Conservation (phyloP, 2,113 vertebrate genomes). For the Oceanites oceanicus region DNA sequence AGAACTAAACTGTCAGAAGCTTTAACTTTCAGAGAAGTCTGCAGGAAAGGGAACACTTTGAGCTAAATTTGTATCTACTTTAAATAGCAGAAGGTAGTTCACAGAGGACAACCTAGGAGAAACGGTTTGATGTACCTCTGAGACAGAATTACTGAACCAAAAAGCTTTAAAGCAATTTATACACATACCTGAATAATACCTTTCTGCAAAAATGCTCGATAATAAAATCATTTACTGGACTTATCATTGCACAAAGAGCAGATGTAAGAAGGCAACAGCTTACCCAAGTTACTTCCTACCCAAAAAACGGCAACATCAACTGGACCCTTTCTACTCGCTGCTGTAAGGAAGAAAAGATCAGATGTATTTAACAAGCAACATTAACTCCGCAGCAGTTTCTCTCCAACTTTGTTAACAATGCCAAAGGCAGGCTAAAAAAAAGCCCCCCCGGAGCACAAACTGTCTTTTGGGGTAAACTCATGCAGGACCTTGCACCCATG, state of each 20-base stretch:
- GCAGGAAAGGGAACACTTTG: neutral
- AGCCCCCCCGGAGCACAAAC: neutral
- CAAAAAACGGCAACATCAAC: neutral
- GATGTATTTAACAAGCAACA: neutral
- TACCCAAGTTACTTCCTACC: too few relatives aligned
- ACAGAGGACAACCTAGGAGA: neutral
- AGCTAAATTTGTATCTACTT: conserved; percentile 3
- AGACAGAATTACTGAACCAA: neutral
- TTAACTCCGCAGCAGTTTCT: neutral
- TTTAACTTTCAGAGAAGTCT: neutral
- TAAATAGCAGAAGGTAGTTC: conserved; percentile 22
- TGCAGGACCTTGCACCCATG: too few relatives aligned
- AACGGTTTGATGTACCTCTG: neutral
- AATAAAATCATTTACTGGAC: neutral
- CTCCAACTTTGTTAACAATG: neutral
- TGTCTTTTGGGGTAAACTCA: neutral
- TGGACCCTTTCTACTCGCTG: neutral
- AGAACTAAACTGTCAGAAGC: neutral
- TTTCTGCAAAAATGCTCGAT: neutral
- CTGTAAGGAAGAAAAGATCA: neutral
- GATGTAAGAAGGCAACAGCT: neutral
- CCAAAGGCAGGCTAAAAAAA: neutral
- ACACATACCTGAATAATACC: neutral
- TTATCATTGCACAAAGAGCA: neutral
- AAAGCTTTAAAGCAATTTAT: neutral